Conservation (phyloP, 2,797 vertebrate species). For the Bradypodion ventrale region DNA sequence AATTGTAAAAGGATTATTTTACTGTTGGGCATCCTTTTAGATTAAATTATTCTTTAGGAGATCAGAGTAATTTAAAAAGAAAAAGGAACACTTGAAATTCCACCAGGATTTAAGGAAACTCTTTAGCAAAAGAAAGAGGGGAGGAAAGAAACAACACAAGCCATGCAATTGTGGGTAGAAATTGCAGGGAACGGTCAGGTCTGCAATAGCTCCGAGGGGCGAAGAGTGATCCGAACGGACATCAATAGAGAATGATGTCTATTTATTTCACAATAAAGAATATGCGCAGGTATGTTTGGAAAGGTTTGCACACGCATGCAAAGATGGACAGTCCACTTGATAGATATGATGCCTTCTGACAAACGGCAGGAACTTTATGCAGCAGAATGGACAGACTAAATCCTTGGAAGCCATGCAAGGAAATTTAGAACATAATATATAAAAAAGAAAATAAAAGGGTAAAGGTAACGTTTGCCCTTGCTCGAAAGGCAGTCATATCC, state of each 20-base stretch:
- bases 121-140: conserved; percentile 23
- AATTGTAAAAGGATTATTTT: conserved; percentile 38
- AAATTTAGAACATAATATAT: conserved; percentile 52
- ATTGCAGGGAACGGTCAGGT: background rate
- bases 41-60: background rate
- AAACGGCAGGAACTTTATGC: rapidly evolving
- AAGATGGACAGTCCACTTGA: background rate
- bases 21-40: conserved; percentile 31
- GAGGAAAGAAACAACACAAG: background rate
- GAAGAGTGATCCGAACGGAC: conserved; percentile 32
- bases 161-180: conserved; percentile 12
- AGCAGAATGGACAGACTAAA: conserved; percentile 8
- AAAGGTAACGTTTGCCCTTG: too few species aligned
- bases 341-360: rapidly evolving
- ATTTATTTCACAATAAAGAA: background rate
- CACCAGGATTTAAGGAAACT: conserved; percentile 36
- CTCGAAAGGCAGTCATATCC: too few species aligned
- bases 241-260: background rate
- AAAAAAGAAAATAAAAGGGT: conserved; percentile 61
- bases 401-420: conserved; percentile 7
- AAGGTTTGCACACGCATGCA: background rate
- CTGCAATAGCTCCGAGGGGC: background rate
- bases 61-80: conserved; percentile 36
- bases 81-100: conserved; percentile 20
- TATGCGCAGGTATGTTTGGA: background rate